phyloP scores from a whole-genome alignment of 2,797 vertebrate species.

The Bovichtus variegatus region DNA sequence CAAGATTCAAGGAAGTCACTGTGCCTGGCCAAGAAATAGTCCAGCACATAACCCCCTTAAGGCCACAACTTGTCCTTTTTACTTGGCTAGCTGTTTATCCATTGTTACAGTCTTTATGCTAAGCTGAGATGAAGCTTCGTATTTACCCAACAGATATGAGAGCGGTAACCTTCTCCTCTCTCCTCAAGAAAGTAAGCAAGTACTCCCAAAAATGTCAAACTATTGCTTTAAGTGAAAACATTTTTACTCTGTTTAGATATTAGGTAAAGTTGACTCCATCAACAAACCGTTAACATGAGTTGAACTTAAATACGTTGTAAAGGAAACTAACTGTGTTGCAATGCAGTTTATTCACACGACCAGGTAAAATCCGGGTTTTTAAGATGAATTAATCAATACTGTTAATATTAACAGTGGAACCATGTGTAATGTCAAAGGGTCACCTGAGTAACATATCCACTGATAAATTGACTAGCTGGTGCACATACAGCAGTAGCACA shows the following conservation, averaged over 20 bases:
- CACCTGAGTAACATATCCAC: not conserved
- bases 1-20: slow-evolving; percentile 4
- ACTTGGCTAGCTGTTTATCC: not conserved
- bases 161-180: too few species aligned
- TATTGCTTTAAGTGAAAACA: not conserved
- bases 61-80: not conserved
- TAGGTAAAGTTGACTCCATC: not conserved
- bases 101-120: not conserved
- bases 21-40: not conserved
- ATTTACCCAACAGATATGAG: too few species aligned
- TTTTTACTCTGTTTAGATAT: not conserved
- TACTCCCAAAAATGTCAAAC: not conserved
- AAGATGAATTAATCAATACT: not conserved
- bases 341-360: not conserved
- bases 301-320: not conserved
- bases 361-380: not conserved
- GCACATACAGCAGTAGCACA: not conserved
- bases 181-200: too few species aligned
- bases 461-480: not conserved
- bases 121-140: too few species aligned
- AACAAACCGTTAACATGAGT: not conserved
- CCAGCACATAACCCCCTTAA: not conserved
- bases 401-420: not conserved
- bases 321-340: not conserved
- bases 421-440: not conserved